These are phyloP conservation scores for Yponomeuta sedellus DNA, from an alignment of 2,888 invertebrate species.

Conservation along the genomic window DNA sequence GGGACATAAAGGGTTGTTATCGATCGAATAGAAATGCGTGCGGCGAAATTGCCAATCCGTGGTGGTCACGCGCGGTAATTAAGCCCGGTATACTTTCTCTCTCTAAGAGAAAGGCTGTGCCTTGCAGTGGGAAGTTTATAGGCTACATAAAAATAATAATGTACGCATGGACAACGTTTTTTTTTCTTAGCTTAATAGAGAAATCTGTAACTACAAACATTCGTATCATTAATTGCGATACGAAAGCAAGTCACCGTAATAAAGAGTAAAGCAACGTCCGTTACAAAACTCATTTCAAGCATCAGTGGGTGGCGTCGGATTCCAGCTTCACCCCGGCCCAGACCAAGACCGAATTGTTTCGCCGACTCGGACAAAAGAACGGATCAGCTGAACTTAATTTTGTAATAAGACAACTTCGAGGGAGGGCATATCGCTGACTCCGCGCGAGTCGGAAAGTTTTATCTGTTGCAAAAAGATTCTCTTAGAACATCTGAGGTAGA, in stretches of 20 bases:
- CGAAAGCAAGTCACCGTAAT: not conserved
- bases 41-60: too few species aligned
- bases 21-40: too few species aligned
- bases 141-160: too few species aligned
- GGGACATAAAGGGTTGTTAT: too few species aligned
- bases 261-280: not conserved
- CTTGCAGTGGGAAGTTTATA: too few species aligned
- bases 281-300: constrained; percentile 1
- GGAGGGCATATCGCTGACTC: constrained; percentile 4
- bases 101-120: too few species aligned
- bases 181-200: not conserved
- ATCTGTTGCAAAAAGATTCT: constrained; percentile 13
- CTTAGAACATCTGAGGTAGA: not conserved
- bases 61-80: too few species aligned
- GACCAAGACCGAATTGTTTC: constrained; percentile 6
- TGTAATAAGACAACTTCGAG: constrained; percentile 15
- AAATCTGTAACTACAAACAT: not conserved
- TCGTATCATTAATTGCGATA: not conserved
- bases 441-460: constrained; percentile 6
- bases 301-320: not conserved
- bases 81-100: too few species aligned
- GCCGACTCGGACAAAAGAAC: constrained; percentile 11
- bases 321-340: not conserved
- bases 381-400: constrained; percentile 14
- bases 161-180: too few species aligned